phyloP scores from a whole-genome alignment of 2,888 invertebrate genomes.

The Microplitis manilae region DNA sequence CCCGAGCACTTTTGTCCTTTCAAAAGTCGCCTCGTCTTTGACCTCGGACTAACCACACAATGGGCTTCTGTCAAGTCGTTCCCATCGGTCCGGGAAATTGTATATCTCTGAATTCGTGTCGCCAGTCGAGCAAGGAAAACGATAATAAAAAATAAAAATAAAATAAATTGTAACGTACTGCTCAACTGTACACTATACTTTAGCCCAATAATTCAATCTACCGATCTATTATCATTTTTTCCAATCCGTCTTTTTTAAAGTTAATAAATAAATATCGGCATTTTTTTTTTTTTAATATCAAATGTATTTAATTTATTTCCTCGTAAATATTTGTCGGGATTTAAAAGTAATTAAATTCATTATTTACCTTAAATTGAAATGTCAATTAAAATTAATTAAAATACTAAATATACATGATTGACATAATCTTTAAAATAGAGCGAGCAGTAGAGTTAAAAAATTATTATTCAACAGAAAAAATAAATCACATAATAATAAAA shows the following conservation, averaged over 20 bases:
- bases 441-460: neutral
- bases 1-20: conserved; percentile 14
- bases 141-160: neutral
- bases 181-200: neutral
- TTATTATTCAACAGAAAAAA: no score
- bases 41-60: conserved; percentile 5
- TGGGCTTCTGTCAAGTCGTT: conserved; percentile 15
- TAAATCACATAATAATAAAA: no score
- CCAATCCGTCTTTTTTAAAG: neutral
- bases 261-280: neutral
- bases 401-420: neutral
- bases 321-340: neutral
- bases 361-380: no score
- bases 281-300: neutral
- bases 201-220: neutral
- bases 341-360: no score
- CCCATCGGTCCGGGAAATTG: conserved; percentile 6
- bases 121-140: neutral
- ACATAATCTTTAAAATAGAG: neutral
- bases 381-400: neutral
- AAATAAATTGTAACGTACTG: conserved; percentile 2
- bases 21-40: conserved; percentile 22
- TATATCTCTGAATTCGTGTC: conserved; percentile 18
- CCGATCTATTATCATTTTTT: neutral
- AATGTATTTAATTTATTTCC: neutral